These are phyloP conservation scores for Drosophila kambysellisi DNA, from an alignment of 2,888 invertebrate species.

Conservation along the genomic window DNA sequence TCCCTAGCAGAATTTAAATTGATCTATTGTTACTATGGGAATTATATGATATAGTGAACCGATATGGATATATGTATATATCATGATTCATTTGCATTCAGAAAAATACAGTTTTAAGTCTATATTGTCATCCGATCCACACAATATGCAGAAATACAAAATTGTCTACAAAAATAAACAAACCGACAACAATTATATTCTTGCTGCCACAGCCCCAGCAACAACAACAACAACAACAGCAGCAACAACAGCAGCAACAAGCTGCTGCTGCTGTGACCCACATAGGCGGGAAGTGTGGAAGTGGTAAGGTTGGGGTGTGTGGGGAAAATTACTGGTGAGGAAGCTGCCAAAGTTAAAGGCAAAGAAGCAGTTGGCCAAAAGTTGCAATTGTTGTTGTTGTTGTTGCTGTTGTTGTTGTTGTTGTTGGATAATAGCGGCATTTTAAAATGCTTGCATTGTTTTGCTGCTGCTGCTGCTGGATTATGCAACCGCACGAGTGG, in stretches of 20 bases:
- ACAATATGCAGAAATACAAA: constrained; percentile 3
- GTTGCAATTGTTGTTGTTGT: constrained; percentile 43
- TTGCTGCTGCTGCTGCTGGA: constrained; percentile 45
- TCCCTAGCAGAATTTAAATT: background rate
- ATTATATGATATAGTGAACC: background rate
- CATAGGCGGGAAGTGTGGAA: constrained; percentile 11
- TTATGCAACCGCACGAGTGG: constrained; percentile 74
- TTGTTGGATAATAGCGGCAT: constrained; percentile 69
- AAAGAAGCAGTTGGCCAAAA: constrained; percentile 58
- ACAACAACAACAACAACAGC: constrained; percentile 7
- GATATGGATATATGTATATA: background rate
- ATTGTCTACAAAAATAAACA: constrained; percentile 37
- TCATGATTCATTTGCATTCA: too few relatives aligned
- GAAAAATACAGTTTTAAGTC: too few relatives aligned
- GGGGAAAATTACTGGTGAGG: constrained; percentile 24
- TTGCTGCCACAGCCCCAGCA: constrained; percentile 46
- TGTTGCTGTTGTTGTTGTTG: constrained; percentile 4
- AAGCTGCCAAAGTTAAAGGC: constrained; percentile 45
- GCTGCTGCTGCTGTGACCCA: constrained; percentile 56
- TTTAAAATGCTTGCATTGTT: constrained; percentile 71
- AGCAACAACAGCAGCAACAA: constrained; percentile 1
- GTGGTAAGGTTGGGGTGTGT: background rate
- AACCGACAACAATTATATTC: constrained; percentile 53
- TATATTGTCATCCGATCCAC: background rate
- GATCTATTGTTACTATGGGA: background rate